phyloP scores from a whole-genome alignment of 2,113 vertebrate species.

The Trematomus loennbergii region DNA sequence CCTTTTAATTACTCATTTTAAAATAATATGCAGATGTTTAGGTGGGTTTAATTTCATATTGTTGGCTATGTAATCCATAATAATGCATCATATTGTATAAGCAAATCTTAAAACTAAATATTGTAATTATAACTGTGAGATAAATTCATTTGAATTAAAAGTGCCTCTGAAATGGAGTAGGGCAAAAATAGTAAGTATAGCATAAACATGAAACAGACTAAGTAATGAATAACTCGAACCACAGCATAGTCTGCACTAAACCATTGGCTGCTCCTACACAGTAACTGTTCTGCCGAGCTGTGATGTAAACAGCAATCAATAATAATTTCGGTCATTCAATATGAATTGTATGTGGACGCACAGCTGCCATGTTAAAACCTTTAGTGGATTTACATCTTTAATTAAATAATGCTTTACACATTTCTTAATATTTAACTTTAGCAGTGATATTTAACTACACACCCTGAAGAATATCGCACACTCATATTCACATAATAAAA shows the following conservation, averaged over 20 bases:
- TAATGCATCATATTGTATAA: background rate
- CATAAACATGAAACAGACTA: background rate
- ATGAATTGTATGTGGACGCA: slow-evolving; percentile 9
- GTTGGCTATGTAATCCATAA: background rate
- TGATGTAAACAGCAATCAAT: slow-evolving; percentile 40
- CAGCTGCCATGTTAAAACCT: slow-evolving; percentile 12
- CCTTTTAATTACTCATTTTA: background rate
- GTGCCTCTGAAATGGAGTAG: background rate
- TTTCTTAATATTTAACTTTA: background rate
- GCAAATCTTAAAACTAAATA: background rate
- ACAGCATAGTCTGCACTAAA: background rate
- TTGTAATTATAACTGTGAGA: background rate
- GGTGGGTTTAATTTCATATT: background rate
- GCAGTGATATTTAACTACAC: background rate
- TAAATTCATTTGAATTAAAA: background rate
- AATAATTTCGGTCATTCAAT: slow-evolving; percentile 61
- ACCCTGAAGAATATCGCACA: background rate
- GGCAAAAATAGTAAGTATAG: background rate
- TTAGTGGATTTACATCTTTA: slow-evolving; percentile 1
- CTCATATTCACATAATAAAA: background rate
- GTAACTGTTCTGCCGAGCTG: slow-evolving; percentile 7
- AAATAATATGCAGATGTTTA: background rate
- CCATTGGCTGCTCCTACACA: background rate
- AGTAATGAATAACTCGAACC: background rate
- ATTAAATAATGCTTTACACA: background rate